Evolutionary conservation across 2,888 invertebrate genomes (phyloP).

Genomic region (Cryptus armator): DNA sequence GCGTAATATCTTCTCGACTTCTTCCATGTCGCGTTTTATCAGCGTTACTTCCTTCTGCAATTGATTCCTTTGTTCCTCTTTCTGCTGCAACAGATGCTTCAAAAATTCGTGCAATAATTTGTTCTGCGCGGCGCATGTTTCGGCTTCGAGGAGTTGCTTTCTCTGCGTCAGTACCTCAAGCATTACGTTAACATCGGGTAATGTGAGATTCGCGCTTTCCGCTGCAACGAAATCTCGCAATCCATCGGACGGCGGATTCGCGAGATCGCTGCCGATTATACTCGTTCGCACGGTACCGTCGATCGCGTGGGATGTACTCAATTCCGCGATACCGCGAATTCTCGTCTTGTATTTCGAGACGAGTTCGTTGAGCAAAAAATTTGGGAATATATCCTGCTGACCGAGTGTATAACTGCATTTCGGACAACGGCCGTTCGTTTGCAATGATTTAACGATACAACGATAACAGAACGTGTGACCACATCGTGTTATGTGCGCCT

Average conservation of each 20-base stretch:
- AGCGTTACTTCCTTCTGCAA: constrained; percentile 90
- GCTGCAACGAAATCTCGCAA: constrained; percentile 88
- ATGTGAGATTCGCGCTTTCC: constrained; percentile 90
- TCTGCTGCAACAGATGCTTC: constrained; percentile 90
- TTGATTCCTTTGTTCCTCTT: constrained; percentile 89
- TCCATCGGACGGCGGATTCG: constrained; percentile 81
- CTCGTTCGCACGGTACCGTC: constrained; percentile 74
- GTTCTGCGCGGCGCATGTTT: constrained; percentile 92
- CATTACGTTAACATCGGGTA: constrained; percentile 93
- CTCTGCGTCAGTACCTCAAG: constrained; percentile 92
- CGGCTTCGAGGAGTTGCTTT: constrained; percentile 93
- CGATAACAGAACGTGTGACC: constrained; percentile 96
- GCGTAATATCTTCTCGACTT: constrained; percentile 89
- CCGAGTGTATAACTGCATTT: constrained; percentile 92
- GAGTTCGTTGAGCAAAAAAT: constrained; percentile 93
- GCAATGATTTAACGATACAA: constrained; percentile 91
- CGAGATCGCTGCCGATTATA: constrained; percentile 76
- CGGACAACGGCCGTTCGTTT: constrained; percentile 91
- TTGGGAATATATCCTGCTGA: constrained; percentile 92
- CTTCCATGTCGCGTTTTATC: constrained; percentile 90
- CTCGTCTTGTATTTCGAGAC: constrained; percentile 90
- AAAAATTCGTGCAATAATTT: constrained; percentile 94
- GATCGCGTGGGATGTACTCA: constrained; percentile 78
- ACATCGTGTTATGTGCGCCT: constrained; percentile 96
- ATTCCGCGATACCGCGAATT: constrained; percentile 85